These are phyloP conservation scores for Chaetoderma sp. DNA, from an alignment of 2,888 invertebrate species.

Conservation along the genomic window DNA sequence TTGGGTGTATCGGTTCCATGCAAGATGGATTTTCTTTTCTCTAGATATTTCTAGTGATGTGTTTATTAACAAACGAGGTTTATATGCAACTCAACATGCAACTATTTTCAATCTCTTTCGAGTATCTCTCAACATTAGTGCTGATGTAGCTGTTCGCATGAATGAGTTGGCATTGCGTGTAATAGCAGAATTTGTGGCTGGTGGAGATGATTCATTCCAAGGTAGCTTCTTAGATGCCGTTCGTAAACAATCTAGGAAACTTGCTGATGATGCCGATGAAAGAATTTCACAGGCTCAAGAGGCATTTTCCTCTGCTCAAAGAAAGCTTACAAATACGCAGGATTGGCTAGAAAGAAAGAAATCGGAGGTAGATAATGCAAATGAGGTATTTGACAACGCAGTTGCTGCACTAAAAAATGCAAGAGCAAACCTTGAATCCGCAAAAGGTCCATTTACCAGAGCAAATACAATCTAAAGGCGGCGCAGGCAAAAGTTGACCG, in stretches of 20 bases:
- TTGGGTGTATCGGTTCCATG: neutral
- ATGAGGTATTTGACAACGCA: conserved; percentile 4
- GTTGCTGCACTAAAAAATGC: neutral
- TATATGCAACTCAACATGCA: neutral
- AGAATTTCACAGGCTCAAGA: neutral
- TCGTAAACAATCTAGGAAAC: neutral
- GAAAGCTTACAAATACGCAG: neutral
- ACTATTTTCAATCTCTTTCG: neutral
- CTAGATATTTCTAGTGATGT: neutral
- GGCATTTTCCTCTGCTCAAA: neutral
- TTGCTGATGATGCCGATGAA: neutral
- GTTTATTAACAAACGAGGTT: neutral
- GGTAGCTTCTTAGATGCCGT: conserved; percentile 4
- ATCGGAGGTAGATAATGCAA: neutral
- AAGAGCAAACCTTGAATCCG: neutral
- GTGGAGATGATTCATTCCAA: conserved; percentile 4
- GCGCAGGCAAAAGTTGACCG: neutral
- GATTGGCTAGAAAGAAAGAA: neutral
- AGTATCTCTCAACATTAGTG: neutral
- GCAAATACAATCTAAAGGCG: neutral
- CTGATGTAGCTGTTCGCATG: neutral
- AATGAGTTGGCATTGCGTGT: neutral
- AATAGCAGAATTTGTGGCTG: neutral
- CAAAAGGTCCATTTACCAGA: neutral
- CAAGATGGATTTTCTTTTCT: neutral